Base-by-base conservation (phyloP, 2,113 vertebrate genomes). In the Romanogobio albipinnatus region DNA sequence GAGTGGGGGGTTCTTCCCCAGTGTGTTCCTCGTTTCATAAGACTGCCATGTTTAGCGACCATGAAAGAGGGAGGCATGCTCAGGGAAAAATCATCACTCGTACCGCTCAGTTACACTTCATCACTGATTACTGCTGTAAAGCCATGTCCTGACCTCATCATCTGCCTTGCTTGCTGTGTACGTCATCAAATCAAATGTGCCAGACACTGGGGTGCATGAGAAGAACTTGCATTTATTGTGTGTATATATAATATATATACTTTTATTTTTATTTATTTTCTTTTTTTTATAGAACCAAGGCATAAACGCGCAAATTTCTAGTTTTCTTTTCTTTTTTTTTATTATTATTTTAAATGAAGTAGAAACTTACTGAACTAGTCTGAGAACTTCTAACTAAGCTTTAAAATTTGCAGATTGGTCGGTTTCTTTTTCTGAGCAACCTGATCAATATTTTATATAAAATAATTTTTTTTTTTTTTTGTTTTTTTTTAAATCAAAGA, bases 21-120 rank as follows among this genome's bases (percentile, higher is more conserved):
- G 76, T 61, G 64, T 64, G 62, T 85, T 62, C 8, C 58, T 80
- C 26, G 1, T 49, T 81, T 66, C 45, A 49, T 64, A 51, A 49
- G 10, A 68, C 59, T 51, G 39, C 43, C 61, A 19, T 33, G 7
- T 66, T 81, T 81, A 66, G 45, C 33, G 78, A 22, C 22, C 45
- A 33, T 49, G 43, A 81, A 66, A 64, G 6, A 58, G 17, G 11
- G 22, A 11, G 33, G 22, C 22, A 11, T 49, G 4, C 78, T 87
- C 86, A 51, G 82, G 80, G 84, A 66, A 45, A 58, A 26, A 56
- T 47, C 24, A 24, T 45, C 39, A 53, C 53, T 49, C 8, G 9
- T 26, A 17, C 58, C 0, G 26, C 36, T 17, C 58, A 29, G 64
- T 43, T 75, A 61, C 33, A 71, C 5, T n/a, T 1, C 33, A 43